Conservation (phyloP, 1,140 invertebrate species). For the Eumeta japonica region DNA sequence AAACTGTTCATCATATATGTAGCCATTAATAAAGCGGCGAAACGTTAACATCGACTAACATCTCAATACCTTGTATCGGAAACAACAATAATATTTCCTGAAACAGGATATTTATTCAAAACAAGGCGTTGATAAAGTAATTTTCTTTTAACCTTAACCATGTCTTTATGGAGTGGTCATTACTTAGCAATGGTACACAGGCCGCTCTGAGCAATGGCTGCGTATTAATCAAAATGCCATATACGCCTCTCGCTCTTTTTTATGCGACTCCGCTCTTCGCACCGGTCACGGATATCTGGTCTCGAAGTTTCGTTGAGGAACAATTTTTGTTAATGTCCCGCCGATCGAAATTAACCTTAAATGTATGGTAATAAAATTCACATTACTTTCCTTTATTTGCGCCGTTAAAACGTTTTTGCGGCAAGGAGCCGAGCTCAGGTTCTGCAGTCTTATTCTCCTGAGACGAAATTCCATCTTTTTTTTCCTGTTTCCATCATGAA, state of each 20-base stretch:
- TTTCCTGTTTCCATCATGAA: conserved; percentile 43
- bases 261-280: conserved; percentile 27
- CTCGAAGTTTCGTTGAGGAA: conserved; percentile 15
- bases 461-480: conserved; percentile 52
- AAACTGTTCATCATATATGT: conserved; percentile 49
- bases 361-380: conserved; percentile 5
- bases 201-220: conserved; percentile 56
- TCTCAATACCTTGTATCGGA: conserved; percentile 54
- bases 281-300: conserved; percentile 48
- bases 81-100: conserved; percentile 57
- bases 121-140: conserved; percentile 59
- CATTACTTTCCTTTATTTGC: conserved; percentile 10
- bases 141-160: conserved; percentile 59
- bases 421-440: conserved; percentile 30
- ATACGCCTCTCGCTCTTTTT: conserved; percentile 39
- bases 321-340: too few relatives aligned
- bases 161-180: conserved; percentile 58
- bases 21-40: conserved; percentile 49
- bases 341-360: conserved; percentile 10
- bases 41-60: conserved; percentile 51
- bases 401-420: too few relatives aligned
- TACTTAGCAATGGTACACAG: conserved; percentile 57
- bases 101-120: conserved; percentile 59
- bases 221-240: conserved; percentile 60
- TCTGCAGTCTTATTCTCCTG: conserved; percentile 52